Base-by-base conservation (phyloP, 2,888 invertebrate genomes). In the Ptilodon capucinus region DNA sequence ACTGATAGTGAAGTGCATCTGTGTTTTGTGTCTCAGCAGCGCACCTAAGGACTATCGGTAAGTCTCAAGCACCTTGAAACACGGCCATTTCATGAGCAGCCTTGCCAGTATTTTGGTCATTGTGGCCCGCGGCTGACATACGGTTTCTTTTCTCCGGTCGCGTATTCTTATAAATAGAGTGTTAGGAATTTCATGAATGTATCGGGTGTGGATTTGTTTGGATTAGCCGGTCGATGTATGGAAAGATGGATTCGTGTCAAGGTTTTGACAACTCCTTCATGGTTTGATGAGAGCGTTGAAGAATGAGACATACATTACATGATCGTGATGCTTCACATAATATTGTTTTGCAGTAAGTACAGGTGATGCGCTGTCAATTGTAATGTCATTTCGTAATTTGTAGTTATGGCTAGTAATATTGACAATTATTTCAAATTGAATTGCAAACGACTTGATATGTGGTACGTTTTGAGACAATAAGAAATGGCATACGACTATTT, bases 11-110 rank as follows among this genome's bases (percentile, higher is more conserved):
- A 80, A 79, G 80, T 82, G 86, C 38, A 72, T 64, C 64, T 64
- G 70, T 69, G 38, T 38, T 38, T 38, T 38, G 38, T 38, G 38
- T 2, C 38, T 38, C 38, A 18, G 13, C 38, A n/a, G 19, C 19
- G 13, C 19, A 11, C 8, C 6, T 19, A 19, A 19, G 19, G 9
- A 18, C n/a, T 11, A 38, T 38, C 19, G 38, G 38, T 38, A n/a
- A 38, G 38, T 38, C 14, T 32, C 11, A 36, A 34, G 7, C n/a
- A 16, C 16, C 25, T 18, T 0, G 25, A 13, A 8, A 14, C 5
- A 81, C 87, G 85, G 86, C 86, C 85, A 87, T 86, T 86, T 87
- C 86, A 86, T 81, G 77, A 70, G 76, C 81, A 87, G 85, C 86
- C 86, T 88, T 87, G 71, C 76, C 79, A 80, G 79, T 84, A 83